Evolutionary conservation across 2,113 vertebrate species (phyloP), one percentile per base, ranked within the genome.

Genomic region (Mionectes macconnelli): DNA sequence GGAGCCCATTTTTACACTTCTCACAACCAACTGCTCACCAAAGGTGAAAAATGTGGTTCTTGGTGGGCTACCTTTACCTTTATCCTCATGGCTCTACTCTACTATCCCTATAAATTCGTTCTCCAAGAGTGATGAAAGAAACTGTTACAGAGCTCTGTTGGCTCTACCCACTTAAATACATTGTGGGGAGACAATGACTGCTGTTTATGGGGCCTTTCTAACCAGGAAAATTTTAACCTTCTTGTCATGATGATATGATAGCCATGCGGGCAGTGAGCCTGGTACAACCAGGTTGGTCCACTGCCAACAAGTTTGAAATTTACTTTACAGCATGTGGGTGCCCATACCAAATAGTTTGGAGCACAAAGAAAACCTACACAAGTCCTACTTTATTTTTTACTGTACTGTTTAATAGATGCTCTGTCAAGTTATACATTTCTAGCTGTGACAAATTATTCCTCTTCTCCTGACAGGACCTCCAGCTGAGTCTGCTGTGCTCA

Each of bases 361-460:
- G n/a, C 10, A 33, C 31, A 88, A 95, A 94, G 92, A 87, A 95
- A 95, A 96, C 86, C 93, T 68, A 22, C 68, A 79, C 23, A 74
- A 85, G 69, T 93, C 63, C 90, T 94, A 74, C 75, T 96, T 60
- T 96, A 89, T 72, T 93, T 96, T 91, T 93, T 89, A 89, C 96
- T 90, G 73, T 85, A 87, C 72, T 12, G 17, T 44, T 96, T 96
- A 97, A 98, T 97, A 96, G 96, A 97, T 96, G 96, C 77, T 97
- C 93, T 95, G 96, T 95, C 55, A 92, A 97, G 91, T 79, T 84
- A 84, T 78, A 83, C 70, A 93, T 94, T 95, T 97, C 97, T 76
- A 97, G 97, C 98, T 97, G 98, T 97, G 97, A 97, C 97, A 98
- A 97, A 98, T 98, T 97, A 98, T 98, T 97, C 96, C 96, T 96